Percentiles rank a stretch among this genome's conserved stretches.
Conservation (phyloP, 2,797 vertebrate species). For the Rhinogobio ventralis region DNA sequence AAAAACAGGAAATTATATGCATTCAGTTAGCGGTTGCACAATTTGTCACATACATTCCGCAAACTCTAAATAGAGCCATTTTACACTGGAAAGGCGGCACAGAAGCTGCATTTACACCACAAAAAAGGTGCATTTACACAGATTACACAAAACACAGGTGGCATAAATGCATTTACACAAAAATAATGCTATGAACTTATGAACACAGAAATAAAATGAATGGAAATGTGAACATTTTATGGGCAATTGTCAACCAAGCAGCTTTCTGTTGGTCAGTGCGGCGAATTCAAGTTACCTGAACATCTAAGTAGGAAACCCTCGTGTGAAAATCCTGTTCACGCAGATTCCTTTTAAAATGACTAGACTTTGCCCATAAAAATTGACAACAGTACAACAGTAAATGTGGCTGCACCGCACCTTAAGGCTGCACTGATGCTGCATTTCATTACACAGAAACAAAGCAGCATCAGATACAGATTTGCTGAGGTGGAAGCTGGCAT, state of each 20-base stretch:
- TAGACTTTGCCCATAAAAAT: not conserved
- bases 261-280: not conserved
- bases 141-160: not conserved
- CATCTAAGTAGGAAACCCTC: not conserved
- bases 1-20: conserved; percentile 43
- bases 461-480: not conserved
- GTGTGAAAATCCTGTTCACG: not conserved
- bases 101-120: not conserved
- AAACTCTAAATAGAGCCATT: not conserved
- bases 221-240: not conserved
- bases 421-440: conserved; percentile 14
- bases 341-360: not conserved
- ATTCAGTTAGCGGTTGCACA: conserved; percentile 17
- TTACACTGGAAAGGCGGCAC: not conserved
- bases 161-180: not conserved
- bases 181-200: not conserved
- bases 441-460: not conserved
- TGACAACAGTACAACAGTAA: not conserved
- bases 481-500: not conserved
- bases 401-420: conserved; percentile 18
- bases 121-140: not conserved
- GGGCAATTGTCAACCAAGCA: not conserved
- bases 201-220: not conserved
- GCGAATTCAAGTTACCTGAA: not conserved
- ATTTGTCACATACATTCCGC: not conserved